Evolutionary conservation across 2,888 invertebrate species (phyloP).

Genomic region (Micropterix aruncella): DNA sequence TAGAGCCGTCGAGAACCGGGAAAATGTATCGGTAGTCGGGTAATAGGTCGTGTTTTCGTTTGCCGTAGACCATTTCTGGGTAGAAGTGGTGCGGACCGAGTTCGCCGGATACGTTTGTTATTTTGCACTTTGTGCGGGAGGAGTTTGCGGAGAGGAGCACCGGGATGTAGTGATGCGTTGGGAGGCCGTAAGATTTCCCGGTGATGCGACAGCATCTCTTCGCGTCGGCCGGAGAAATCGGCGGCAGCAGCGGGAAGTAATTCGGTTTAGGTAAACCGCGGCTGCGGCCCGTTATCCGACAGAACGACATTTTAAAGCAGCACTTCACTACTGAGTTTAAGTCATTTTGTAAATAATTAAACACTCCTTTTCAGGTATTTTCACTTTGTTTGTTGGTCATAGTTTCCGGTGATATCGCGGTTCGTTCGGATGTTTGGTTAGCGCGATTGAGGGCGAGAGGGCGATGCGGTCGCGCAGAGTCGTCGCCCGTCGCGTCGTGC

Average conservation of each 20-base stretch:
- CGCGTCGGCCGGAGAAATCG: conserved; percentile 72
- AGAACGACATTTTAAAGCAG: conserved; percentile 46
- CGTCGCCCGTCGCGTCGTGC: conserved; percentile 2
- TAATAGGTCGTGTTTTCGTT: conserved; percentile 49
- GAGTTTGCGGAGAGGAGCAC: conserved; percentile 44
- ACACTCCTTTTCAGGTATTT: too few species aligned
- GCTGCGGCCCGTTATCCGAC: conserved; percentile 70
- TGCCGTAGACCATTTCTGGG: conserved; percentile 47
- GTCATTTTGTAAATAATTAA: not conserved
- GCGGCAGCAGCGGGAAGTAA: conserved; percentile 67
- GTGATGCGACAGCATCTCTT: conserved; percentile 66
- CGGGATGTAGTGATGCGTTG: conserved; percentile 67
- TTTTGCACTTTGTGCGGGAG: conserved; percentile 41
- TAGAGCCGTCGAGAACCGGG: conserved; percentile 53
- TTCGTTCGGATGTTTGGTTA: too few species aligned
- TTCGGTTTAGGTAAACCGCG: conserved; percentile 68
- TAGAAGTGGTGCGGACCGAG: conserved; percentile 46
- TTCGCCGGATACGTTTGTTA: conserved; percentile 48
- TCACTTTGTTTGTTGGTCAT: too few species aligned
- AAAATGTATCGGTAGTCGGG: conserved; percentile 63
- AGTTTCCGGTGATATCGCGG: not conserved
- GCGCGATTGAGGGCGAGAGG: not conserved
- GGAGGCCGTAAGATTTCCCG: conserved; percentile 60
- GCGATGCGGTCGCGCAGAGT: not conserved
- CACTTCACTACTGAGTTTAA: not conserved